Evolutionary conservation across 2,888 invertebrate species (phyloP).

Genomic region (Drosophila barbarae): DNA sequence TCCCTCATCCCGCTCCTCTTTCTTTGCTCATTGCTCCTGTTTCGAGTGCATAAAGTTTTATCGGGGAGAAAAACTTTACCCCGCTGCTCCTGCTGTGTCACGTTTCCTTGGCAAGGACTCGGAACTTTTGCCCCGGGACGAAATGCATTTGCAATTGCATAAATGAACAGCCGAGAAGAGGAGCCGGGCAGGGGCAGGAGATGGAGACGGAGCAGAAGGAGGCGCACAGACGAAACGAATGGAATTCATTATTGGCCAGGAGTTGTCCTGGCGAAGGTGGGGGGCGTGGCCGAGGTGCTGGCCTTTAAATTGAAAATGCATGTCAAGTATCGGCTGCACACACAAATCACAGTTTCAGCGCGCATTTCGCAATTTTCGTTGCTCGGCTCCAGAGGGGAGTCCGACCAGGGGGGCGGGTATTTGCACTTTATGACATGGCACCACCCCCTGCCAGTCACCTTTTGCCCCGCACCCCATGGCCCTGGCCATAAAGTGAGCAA

Average conservation of each 20-base stretch:
- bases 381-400: conserved; percentile 30
- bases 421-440: conserved; percentile 67
- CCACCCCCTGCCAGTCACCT: conserved; percentile 6
- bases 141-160: conserved; percentile 57
- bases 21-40: conserved; percentile 14
- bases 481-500: conserved; percentile 62
- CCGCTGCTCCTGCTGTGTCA: conserved; percentile 26
- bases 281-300: conserved; percentile 18
- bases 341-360: conserved; percentile 60
- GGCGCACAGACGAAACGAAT: conserved; percentile 64
- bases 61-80: conserved; percentile 41
- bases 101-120: conserved; percentile 37
- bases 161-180: conserved; percentile 43
- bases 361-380: conserved; percentile 49
- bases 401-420: conserved; percentile 13
- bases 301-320: conserved; percentile 77
- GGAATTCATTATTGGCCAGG: conserved; percentile 74
- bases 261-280: conserved; percentile 30
- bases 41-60: conserved; percentile 73
- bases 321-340: conserved; percentile 67
- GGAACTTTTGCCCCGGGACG: conserved; percentile 47
- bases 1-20: neutral
- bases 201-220: conserved; percentile 7
- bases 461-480: neutral
- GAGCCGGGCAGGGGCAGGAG: neutral